phyloP scores from a whole-genome alignment of 2,888 invertebrate genomes.

The Melinaea menophilus region DNA sequence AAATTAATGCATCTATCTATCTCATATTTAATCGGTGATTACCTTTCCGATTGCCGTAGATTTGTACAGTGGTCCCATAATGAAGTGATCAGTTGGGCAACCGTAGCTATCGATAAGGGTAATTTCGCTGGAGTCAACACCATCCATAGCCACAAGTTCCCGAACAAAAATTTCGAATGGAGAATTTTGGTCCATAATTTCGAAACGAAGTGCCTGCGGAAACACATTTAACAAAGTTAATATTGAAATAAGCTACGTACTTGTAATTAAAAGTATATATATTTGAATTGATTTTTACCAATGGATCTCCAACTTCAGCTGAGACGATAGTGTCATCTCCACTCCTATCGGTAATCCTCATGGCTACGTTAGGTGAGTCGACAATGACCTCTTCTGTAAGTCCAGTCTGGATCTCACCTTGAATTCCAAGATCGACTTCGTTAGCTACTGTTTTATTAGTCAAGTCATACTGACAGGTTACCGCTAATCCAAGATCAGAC shows the following conservation, averaged over 20 bases:
- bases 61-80: conserved; percentile 95
- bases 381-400: conserved; percentile 94
- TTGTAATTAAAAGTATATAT: conserved; percentile 4
- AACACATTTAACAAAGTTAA: conserved; percentile 44
- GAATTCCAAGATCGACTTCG: conserved; percentile 92
- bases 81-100: conserved; percentile 95
- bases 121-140: conserved; percentile 94
- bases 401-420: conserved; percentile 91
- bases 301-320: conserved; percentile 94
- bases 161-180: conserved; percentile 97
- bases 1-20: too few species aligned
- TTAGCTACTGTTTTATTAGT: conserved; percentile 96
- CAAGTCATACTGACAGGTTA: conserved; percentile 95
- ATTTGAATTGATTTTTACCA: conserved; percentile 59
- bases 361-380: conserved; percentile 95
- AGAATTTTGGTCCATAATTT: conserved; percentile 94
- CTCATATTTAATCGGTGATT: conserved; percentile 29
- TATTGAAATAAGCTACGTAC: neutral
- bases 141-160: conserved; percentile 96
- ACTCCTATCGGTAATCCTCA: conserved; percentile 92
- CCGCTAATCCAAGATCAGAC: conserved; percentile 94
- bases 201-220: conserved; percentile 87
- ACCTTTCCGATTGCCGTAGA: conserved; percentile 88
- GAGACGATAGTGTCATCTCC: conserved; percentile 90
- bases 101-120: conserved; percentile 93